Conservation (phyloP, 1,140 invertebrate species). For the Leptopilina boulardi region DNA sequence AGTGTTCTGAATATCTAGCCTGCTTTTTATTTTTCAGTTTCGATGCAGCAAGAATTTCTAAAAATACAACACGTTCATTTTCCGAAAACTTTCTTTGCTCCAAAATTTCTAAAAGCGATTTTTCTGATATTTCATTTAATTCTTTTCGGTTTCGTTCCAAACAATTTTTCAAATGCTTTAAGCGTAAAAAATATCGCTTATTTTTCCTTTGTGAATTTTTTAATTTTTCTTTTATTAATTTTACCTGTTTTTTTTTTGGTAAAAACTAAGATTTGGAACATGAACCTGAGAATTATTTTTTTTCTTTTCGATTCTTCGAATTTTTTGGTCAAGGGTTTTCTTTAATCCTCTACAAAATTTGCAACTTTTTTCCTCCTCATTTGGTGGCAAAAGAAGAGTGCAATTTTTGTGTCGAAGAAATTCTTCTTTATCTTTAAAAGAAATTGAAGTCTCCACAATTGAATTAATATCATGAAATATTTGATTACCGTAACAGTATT, state of each 20-base stretch:
- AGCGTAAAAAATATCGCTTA: neutral
- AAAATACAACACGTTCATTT: no score
- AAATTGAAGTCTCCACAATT: neutral
- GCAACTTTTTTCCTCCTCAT: conserved; percentile 32
- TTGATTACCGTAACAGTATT: neutral
- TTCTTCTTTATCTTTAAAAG: neutral
- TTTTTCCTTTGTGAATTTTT: neutral
- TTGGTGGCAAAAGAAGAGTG: neutral
- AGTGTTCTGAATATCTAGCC: no score
- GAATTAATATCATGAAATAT: neutral
- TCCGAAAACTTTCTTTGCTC: no score
- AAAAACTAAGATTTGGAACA: conserved; percentile 33
- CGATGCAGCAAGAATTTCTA: no score
- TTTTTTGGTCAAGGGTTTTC: conserved; percentile 35
- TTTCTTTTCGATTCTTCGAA: conserved; percentile 27
- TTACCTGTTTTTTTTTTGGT: neutral
- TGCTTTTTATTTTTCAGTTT: no score
- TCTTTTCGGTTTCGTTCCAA: neutral
- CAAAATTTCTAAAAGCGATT: no score
- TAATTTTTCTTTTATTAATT: neutral
- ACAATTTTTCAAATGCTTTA: neutral
- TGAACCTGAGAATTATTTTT: conserved; percentile 14
- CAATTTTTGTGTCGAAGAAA: conserved; percentile 29
- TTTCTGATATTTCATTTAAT: neutral
- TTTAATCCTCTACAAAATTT: conserved; percentile 42